phyloP scores from a whole-genome alignment of 2,113 vertebrate genomes.

The Vulpes vulpes region DNA sequence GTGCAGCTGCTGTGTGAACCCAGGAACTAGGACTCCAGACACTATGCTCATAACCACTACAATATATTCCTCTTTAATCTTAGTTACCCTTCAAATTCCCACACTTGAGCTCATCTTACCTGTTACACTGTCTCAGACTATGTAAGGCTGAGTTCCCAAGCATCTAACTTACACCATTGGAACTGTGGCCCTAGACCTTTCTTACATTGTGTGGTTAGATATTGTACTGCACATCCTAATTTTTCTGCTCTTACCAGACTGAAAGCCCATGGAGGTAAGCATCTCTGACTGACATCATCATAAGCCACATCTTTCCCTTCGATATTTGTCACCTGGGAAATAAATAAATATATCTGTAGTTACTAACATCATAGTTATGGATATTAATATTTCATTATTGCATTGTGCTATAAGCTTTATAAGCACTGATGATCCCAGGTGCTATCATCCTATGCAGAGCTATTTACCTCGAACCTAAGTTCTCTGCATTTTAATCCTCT shows the following conservation, averaged over 20 bases:
- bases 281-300: not conserved
- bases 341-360: not conserved
- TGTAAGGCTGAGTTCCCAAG: not conserved
- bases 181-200: not conserved
- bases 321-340: not conserved
- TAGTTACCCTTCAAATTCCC: not conserved
- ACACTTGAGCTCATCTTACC: not conserved
- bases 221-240: not conserved
- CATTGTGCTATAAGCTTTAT: not conserved
- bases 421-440: not conserved
- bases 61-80: not conserved
- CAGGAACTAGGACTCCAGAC: not conserved
- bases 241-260: not conserved
- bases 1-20: not conserved
- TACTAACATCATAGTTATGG: not conserved
- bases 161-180: not conserved
- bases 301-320: not conserved
- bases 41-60: not conserved
- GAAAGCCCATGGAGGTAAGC: not conserved
- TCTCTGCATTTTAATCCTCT: not conserved
- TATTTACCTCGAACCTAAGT: not conserved
- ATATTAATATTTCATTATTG: not conserved
- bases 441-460: not conserved
- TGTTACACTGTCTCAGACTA: not conserved
- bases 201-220: not conserved